phyloP scores from a whole-genome alignment of 1,140 invertebrate genomes.

The Globodera ellingtonae region DNA sequence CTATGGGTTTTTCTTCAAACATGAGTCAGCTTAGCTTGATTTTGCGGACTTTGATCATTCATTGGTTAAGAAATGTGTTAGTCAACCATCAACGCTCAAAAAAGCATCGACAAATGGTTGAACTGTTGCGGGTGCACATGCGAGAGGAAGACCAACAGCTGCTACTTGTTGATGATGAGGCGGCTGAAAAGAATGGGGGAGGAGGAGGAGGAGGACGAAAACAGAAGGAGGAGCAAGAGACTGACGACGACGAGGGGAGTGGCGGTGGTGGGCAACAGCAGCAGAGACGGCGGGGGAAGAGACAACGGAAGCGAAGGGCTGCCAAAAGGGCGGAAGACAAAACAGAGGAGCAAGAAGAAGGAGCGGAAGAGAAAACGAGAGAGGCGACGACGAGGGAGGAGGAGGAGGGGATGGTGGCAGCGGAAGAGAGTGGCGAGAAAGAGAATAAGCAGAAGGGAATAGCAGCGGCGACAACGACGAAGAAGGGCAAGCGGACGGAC shows the following conservation, averaged over 20 bases:
- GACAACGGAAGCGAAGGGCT: neutral
- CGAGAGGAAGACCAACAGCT: conserved; percentile 42
- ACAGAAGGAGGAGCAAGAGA: conserved; percentile 20
- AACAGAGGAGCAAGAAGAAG: neutral
- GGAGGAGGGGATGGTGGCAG: conserved; percentile 3
- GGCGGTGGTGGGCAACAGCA: conserved; percentile 21
- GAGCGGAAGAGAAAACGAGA: neutral
- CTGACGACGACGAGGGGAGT: too few species aligned
- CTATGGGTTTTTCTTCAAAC: too few species aligned
- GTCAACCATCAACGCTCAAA: conserved; percentile 51
- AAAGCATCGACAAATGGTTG: conserved; percentile 48
- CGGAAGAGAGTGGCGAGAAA: conserved; percentile 5
- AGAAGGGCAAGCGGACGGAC: neutral
- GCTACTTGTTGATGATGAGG: conserved; percentile 27
- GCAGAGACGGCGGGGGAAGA: conserved; percentile 24
- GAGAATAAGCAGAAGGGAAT: neutral
- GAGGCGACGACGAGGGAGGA: neutral
- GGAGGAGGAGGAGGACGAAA: conserved; percentile 13
- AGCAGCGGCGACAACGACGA: neutral
- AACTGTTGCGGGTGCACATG: conserved; percentile 44
- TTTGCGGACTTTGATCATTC: too few species aligned
- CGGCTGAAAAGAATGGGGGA: neutral
- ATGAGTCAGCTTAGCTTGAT: too few species aligned
- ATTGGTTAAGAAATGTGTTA: conserved; percentile 25
- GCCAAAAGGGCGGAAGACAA: conserved; percentile 4